Evolutionary conservation across 2,888 invertebrate species (phyloP).

Genomic region (Dasypolia templi): DNA sequence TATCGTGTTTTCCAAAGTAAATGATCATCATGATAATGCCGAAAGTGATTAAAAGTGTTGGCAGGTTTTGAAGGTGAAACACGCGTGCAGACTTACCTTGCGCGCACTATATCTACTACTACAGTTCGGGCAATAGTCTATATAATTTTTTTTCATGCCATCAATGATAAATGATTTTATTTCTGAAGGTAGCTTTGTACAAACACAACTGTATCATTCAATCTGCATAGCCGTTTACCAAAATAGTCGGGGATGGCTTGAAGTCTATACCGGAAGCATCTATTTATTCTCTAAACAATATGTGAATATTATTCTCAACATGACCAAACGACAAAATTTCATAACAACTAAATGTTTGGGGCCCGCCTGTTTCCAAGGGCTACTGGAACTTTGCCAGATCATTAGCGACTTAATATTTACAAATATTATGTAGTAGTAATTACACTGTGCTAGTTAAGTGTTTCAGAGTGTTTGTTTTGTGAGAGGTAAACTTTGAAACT

Average conservation of each 20-base stretch:
- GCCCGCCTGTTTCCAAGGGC: slow-evolving; percentile 6
- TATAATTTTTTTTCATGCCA: no score
- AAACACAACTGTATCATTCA: no score
- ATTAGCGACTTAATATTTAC: slow-evolving; percentile 47
- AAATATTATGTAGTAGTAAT: slow-evolving; percentile 41
- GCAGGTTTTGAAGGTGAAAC: no score
- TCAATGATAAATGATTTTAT: no score
- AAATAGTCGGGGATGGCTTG: neutral
- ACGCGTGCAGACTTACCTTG: no score
- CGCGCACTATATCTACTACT: no score
- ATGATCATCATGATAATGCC: no score
- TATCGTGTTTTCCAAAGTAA: no score
- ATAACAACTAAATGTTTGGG: slow-evolving; percentile 6
- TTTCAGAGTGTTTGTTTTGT: slow-evolving; percentile 18
- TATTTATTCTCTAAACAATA: neutral
- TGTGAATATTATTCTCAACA: neutral
- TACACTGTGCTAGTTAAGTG: slow-evolving; percentile 20
- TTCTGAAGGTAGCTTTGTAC: no score
- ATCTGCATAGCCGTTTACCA: neutral
- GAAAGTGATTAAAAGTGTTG: no score
- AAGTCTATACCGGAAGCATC: neutral
- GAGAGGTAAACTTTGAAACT: slow-evolving; percentile 15
- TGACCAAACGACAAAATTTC: slow-evolving; percentile 11
- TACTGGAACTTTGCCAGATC: slow-evolving; percentile 39
- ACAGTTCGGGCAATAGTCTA: neutral